Percentiles rank a stretch among this genome's conserved stretches.
phyloP scores from a whole-genome alignment of 2,113 vertebrate species.

The Balaeniceps rex region DNA sequence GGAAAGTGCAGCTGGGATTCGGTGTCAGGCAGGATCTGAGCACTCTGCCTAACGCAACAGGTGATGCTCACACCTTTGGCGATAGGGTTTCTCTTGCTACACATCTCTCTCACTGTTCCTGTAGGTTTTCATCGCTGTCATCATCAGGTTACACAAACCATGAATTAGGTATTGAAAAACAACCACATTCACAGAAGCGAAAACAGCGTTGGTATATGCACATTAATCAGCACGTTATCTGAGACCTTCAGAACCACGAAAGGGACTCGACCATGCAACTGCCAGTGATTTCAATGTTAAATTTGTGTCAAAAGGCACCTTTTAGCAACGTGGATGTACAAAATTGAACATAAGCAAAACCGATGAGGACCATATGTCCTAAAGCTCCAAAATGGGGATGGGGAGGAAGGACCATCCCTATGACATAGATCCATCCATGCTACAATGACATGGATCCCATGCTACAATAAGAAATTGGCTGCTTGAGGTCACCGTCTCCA shows the following conservation, averaged over 20 bases:
- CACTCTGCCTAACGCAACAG: background rate
- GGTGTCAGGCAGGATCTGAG: background rate
- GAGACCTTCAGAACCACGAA: background rate
- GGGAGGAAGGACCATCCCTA: background rate
- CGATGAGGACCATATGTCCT: rapidly evolving
- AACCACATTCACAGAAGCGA: background rate
- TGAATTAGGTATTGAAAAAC: background rate
- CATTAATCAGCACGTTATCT: background rate
- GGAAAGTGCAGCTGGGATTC: background rate
- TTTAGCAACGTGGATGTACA: background rate
- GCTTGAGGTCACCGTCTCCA: background rate
- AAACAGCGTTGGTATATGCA: background rate
- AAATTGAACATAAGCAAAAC: background rate
- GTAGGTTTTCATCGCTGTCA: background rate
- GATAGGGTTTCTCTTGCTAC: background rate
- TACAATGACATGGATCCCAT: background rate
- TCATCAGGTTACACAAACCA: background rate
- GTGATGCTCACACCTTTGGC: background rate
- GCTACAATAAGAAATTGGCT: background rate
- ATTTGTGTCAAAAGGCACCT: background rate
- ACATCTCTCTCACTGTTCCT: background rate
- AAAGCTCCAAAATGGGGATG: rapidly evolving
- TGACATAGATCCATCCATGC: background rate
- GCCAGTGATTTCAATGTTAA: background rate
- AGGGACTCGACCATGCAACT: rapidly evolving